Conservation (phyloP, 2,113 vertebrate species). For the Rafetus swinhoei region DNA sequence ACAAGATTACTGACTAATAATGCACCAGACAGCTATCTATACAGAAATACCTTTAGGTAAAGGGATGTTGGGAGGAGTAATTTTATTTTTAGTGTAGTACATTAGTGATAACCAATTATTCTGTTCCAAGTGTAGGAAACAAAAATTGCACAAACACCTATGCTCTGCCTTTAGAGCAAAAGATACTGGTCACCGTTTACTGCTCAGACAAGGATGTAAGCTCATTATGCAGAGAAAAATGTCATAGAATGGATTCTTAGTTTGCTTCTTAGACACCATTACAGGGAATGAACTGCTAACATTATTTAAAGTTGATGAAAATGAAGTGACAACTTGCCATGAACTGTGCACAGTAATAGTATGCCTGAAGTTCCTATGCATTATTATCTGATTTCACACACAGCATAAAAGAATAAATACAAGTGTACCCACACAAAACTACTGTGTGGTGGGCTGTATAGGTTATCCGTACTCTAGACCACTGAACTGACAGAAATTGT, state of each 20-base stretch:
- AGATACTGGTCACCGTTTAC: not conserved
- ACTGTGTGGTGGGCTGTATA: not conserved
- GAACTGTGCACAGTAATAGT: not conserved
- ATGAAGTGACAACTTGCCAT: slow-evolving; percentile 1
- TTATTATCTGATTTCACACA: not conserved
- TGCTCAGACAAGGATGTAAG: not conserved
- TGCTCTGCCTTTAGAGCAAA: not conserved
- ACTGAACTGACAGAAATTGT: too few species aligned
- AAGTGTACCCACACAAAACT: not conserved
- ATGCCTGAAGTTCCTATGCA: not conserved
- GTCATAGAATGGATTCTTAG: not conserved
- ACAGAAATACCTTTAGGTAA: not conserved
- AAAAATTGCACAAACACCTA: not conserved
- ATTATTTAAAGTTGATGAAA: not conserved
- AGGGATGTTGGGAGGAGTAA: not conserved
- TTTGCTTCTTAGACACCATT: not conserved
- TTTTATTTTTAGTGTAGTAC: not conserved
- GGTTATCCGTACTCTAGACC: too few species aligned
- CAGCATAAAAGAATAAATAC: not conserved
- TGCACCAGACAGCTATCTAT: not conserved
- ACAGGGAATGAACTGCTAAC: slow-evolving; percentile 3
- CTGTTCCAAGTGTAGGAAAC: not conserved
- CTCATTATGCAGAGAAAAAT: not conserved
- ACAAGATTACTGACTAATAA: not conserved
- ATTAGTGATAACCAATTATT: not conserved